Conservation (phyloP, 1,140 invertebrate species). For the Drosophila quadrilineata region DNA sequence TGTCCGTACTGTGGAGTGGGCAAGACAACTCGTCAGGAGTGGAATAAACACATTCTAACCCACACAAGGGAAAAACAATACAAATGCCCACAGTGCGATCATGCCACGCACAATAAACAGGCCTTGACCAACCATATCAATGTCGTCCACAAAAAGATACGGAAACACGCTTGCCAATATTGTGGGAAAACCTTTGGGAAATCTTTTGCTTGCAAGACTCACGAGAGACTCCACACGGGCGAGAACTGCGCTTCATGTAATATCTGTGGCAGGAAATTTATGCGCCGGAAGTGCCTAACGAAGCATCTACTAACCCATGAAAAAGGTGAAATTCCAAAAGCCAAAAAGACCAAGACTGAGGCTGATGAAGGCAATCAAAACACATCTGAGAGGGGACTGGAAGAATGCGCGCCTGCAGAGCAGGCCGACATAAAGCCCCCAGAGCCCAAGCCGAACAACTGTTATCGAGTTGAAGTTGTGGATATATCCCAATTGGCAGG, state of each 20-base stretch:
- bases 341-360: background rate
- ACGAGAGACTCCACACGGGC: slow-evolving; percentile 81
- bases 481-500: slow-evolving; percentile 69
- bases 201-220: slow-evolving; percentile 63
- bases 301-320: slow-evolving; percentile 72
- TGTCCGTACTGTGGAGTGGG: slow-evolving; percentile 76
- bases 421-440: slow-evolving; percentile 9
- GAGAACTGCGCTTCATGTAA: slow-evolving; percentile 80
- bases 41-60: slow-evolving; percentile 73
- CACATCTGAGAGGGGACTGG: background rate
- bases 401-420: slow-evolving; percentile 13
- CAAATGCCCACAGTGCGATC: slow-evolving; percentile 63
- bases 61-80: slow-evolving; percentile 76
- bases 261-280: slow-evolving; percentile 68
- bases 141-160: slow-evolving; percentile 73
- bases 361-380: background rate
- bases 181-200: slow-evolving; percentile 77
- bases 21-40: slow-evolving; percentile 72
- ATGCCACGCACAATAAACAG: slow-evolving; percentile 69
- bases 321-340: slow-evolving; percentile 40
- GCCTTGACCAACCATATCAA: slow-evolving; percentile 66
- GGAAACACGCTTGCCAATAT: slow-evolving; percentile 70
- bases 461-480: slow-evolving; percentile 61
- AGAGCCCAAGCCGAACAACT: slow-evolving; percentile 18
- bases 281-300: slow-evolving; percentile 64